phyloP scores from a whole-genome alignment of 35 echinoderm and acorn worm genomes.

The Hemicentrotus pulcherrimus region DNA sequence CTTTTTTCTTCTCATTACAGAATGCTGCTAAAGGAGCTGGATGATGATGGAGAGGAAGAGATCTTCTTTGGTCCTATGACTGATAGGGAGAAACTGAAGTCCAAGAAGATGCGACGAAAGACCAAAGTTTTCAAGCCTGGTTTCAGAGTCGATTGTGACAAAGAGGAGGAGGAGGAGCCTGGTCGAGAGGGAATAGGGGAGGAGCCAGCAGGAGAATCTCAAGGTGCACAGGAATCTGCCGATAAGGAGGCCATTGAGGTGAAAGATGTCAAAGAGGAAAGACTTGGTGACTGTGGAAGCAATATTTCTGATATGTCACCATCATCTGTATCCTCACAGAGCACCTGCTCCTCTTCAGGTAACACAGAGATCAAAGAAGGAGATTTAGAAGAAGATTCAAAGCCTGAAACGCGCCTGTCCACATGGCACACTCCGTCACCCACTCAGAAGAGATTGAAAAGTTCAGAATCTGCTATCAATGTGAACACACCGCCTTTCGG shows the following conservation, averaged over 20 bases:
- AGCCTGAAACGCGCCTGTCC: not conserved
- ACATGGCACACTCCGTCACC: not conserved
- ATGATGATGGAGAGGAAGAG: conserved; percentile 58
- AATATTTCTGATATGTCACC: no score
- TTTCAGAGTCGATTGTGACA: not conserved
- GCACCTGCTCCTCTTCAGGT: no score
- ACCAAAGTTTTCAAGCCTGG: conserved; percentile 55
- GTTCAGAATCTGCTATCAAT: not conserved
- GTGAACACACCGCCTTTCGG: not conserved
- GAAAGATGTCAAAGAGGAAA: no score
- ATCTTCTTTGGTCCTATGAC: conserved; percentile 62
- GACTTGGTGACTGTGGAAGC: no score
- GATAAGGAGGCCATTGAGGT: no score
- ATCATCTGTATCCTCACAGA: no score
- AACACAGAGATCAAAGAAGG: not conserved
- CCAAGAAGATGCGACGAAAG: conserved; percentile 54
- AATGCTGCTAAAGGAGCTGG: not conserved
- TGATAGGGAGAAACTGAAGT: conserved; percentile 50
- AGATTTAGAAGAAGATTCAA: not conserved
- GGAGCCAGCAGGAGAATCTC: not conserved
- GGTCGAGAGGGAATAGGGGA: not conserved
- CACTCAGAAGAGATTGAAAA: not conserved
- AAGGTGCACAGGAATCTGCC: not conserved
- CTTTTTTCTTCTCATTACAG: not conserved
- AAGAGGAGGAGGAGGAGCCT: not conserved